Evolutionary conservation across 2,888 invertebrate species (phyloP).

Genomic region (Pogonocherus hispidulus): DNA sequence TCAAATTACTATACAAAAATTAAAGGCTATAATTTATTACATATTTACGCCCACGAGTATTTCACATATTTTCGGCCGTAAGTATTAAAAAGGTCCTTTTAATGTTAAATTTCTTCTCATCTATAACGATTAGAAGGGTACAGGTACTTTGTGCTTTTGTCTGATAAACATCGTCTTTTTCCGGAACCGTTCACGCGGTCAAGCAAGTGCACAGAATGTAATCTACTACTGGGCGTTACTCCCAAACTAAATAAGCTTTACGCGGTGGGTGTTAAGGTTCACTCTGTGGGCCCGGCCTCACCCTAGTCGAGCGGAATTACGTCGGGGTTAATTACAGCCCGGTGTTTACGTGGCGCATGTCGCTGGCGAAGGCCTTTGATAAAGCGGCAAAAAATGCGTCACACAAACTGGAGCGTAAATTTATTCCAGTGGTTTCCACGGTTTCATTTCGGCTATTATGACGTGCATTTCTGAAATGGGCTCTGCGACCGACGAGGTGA

Average conservation of each 20-base stretch:
- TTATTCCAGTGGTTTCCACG: conserved; percentile 20
- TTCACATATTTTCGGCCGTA: too few relatives aligned
- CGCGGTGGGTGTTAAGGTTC: conserved; percentile 47
- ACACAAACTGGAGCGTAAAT: conserved; percentile 29
- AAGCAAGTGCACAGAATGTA: conserved; percentile 38
- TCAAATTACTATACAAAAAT: too few relatives aligned
- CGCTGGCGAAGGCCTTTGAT: conserved; percentile 31
- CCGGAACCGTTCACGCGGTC: conserved; percentile 31
- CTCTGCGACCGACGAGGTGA: not conserved
- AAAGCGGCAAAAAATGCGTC: conserved; percentile 1
- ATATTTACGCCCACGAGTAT: too few relatives aligned
- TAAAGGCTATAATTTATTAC: too few relatives aligned
- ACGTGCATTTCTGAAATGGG: not conserved
- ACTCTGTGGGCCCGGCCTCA: conserved; percentile 53
- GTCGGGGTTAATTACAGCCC: conserved; percentile 63
- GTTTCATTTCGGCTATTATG: not conserved
- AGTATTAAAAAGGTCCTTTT: too few relatives aligned
- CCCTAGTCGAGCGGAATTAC: conserved; percentile 58
- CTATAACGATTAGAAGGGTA: too few relatives aligned
- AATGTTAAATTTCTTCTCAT: too few relatives aligned
- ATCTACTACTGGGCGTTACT: conserved; percentile 25
- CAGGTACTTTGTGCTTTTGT: too few relatives aligned
- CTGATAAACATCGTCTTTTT: conserved; percentile 36
- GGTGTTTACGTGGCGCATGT: conserved; percentile 57
- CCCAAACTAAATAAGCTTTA: conserved; percentile 39